Percentiles rank a stretch among this genome's conserved stretches.
These are phyloP conservation scores for Umimayanthus chanpuru DNA, from an alignment of 92 coral and sea anemone species.

Conservation along the genomic window DNA sequence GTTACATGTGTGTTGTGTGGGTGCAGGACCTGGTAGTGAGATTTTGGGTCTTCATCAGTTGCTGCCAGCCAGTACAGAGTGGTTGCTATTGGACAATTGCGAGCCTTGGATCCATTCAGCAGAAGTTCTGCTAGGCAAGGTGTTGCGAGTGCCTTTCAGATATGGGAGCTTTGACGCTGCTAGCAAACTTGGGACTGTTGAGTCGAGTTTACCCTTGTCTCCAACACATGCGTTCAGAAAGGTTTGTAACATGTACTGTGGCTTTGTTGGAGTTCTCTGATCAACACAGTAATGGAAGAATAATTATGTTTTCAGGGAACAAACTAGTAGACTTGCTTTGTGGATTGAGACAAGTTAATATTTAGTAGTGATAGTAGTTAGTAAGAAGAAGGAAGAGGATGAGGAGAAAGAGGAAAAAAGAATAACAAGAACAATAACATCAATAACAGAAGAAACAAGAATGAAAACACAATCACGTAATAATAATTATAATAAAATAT, in stretches of 20 bases:
- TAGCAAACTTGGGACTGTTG: conserved; percentile 46
- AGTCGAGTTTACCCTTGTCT: conserved; percentile 45
- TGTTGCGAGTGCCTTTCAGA: conserved; percentile 68
- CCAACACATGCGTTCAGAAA: conserved; percentile 75
- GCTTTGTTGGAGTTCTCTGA: background rate
- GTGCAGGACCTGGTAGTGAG: conserved; percentile 99
- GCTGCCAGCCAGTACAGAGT: conserved; percentile 86
- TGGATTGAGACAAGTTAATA: no score
- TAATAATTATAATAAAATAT: no score
- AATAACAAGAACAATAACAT: no score
- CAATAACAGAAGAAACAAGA: no score
- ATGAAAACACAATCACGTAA: no score
- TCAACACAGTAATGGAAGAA: no score
- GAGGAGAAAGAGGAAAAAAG: no score
- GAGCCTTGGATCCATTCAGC: conserved; percentile 95
- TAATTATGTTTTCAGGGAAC: background rate
- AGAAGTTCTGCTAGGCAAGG: conserved; percentile 74
- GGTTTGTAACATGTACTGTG: conserved; percentile 48
- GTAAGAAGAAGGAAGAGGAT: no score
- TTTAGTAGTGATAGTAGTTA: no score
- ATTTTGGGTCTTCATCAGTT: conserved; percentile 85
- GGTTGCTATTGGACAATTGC: conserved; percentile 93
- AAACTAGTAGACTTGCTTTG: no score
- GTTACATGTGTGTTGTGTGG: conserved; percentile 90
- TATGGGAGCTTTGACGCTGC: conserved; percentile 87